phyloP scores from a whole-genome alignment of 2,113 vertebrate genomes.

The Sceloporus tristichus region DNA sequence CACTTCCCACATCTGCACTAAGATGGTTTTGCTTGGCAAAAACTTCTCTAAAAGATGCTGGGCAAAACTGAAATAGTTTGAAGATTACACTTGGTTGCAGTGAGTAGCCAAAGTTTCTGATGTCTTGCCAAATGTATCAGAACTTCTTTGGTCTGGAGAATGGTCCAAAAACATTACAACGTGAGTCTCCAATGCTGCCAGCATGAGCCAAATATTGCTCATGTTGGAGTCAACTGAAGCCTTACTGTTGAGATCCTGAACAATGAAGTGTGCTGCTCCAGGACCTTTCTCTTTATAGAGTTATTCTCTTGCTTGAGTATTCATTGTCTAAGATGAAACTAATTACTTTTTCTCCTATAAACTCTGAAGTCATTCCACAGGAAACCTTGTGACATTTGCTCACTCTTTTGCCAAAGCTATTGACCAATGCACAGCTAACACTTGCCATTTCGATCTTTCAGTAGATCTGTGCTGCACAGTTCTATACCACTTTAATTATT shows the following conservation, averaged over 20 bases:
- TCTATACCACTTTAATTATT: no score
- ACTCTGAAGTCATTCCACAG: background rate
- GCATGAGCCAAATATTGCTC: slow-evolving; percentile 34
- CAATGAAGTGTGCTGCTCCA: slow-evolving; percentile 11
- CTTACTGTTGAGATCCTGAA: background rate
- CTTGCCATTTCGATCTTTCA: no score
- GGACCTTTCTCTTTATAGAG: slow-evolving; percentile 27
- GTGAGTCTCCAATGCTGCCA: slow-evolving; percentile 53
- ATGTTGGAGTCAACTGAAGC: slow-evolving; percentile 52
- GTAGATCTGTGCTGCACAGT: no score
- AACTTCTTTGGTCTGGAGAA: slow-evolving; percentile 55
- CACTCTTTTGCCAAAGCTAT: background rate
- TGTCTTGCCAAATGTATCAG: slow-evolving; percentile 43
- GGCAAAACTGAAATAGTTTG: slow-evolving; percentile 46
- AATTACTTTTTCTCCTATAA: background rate
- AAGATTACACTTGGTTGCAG: slow-evolving; percentile 61
- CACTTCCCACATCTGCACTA: slow-evolving; percentile 49
- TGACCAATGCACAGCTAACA: no score
- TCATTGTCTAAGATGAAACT: background rate
- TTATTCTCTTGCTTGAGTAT: background rate
- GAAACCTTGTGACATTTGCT: background rate
- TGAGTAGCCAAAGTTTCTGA: slow-evolving; percentile 40
- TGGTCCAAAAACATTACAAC: slow-evolving; percentile 52
- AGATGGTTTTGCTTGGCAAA: slow-evolving; percentile 63
- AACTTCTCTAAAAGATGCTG: slow-evolving; percentile 56